Conservation (phyloP, 2,113 vertebrate species). For the Saccopteryx leptura region DNA sequence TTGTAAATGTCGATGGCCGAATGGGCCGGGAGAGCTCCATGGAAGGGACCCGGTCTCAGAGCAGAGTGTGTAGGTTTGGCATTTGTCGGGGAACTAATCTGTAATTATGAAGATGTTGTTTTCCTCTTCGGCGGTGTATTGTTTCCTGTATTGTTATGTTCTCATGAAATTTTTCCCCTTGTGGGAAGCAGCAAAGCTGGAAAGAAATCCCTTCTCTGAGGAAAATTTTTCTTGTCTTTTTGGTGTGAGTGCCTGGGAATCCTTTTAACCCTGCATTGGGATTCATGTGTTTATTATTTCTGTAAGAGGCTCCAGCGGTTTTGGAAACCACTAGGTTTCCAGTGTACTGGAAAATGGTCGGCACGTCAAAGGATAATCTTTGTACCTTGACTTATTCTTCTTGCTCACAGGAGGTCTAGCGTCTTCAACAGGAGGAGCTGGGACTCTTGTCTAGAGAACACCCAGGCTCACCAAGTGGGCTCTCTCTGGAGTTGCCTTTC, state of each 20-base stretch:
- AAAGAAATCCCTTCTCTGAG: constrained; percentile 64
- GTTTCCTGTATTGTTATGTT: constrained; percentile 55
- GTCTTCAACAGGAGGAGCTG: background rate
- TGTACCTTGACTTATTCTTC: constrained; percentile 45
- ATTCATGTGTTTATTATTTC: constrained; percentile 55
- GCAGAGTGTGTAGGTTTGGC: background rate
- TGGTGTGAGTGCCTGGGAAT: constrained; percentile 53
- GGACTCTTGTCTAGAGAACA: background rate
- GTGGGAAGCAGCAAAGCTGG: constrained; percentile 62
- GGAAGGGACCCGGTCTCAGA: background rate
- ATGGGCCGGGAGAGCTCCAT: background rate
- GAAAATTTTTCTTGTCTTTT: constrained; percentile 56
- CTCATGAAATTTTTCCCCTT: constrained; percentile 56
- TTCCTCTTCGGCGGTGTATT: constrained; percentile 51
- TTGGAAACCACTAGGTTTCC: constrained; percentile 79
- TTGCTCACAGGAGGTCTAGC: constrained; percentile 20
- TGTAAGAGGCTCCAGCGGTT: constrained; percentile 69
- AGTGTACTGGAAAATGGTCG: constrained; percentile 49
- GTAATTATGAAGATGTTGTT: constrained; percentile 67
- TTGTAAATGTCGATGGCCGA: fast-evolving
- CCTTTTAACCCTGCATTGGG: constrained; percentile 62
- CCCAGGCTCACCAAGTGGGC: background rate
- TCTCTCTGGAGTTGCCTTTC: background rate
- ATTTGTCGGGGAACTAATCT: constrained; percentile 36
- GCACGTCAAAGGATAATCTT: constrained; percentile 56